These are phyloP conservation scores for Hydrotaea cyrtoneurina DNA, from an alignment of 2,888 invertebrate species.

Conservation along the genomic window DNA sequence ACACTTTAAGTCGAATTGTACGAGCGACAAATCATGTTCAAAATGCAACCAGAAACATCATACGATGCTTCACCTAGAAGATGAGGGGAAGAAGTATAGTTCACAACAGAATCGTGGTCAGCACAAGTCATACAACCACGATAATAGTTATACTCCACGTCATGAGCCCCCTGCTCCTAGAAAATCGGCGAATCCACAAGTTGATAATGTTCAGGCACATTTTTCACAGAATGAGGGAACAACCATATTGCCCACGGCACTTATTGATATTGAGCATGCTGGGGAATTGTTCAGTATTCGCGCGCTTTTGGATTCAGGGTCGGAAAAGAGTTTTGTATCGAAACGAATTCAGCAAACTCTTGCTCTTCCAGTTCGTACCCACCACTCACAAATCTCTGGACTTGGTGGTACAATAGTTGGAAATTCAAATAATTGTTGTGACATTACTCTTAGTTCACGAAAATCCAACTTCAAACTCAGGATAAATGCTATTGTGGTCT, in stretches of 20 bases:
- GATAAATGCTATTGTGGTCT: background rate
- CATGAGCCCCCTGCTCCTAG: too few species aligned
- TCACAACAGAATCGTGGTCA: too few species aligned
- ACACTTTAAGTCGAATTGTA: conserved; percentile 2
- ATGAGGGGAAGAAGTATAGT: too few species aligned
- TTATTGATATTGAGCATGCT: conserved; percentile 20
- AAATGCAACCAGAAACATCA: conserved; percentile 23
- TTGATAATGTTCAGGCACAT: too few species aligned
- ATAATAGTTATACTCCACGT: too few species aligned
- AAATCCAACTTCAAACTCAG: too few species aligned
- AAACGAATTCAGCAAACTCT: conserved; percentile 28
- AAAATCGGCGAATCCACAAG: too few species aligned
- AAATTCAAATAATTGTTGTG: background rate
- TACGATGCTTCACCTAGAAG: too few species aligned
- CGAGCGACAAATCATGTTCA: background rate
- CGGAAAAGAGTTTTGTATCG: too few species aligned
- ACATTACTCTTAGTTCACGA: too few species aligned
- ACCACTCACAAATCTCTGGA: conserved; percentile 6
- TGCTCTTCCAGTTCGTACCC: background rate
- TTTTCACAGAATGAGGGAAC: conserved; percentile 7
- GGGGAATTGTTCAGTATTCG: conserved; percentile 14
- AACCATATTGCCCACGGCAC: conserved; percentile 35
- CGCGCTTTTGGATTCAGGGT: conserved; percentile 9
- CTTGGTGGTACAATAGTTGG: background rate
- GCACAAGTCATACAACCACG: too few species aligned